A percentile compares a stretch with the other conserved stretches of the same genome.
These are phyloP conservation scores for Ciconia maguari DNA, from an alignment of 2,113 vertebrate species.

Conservation along the genomic window DNA sequence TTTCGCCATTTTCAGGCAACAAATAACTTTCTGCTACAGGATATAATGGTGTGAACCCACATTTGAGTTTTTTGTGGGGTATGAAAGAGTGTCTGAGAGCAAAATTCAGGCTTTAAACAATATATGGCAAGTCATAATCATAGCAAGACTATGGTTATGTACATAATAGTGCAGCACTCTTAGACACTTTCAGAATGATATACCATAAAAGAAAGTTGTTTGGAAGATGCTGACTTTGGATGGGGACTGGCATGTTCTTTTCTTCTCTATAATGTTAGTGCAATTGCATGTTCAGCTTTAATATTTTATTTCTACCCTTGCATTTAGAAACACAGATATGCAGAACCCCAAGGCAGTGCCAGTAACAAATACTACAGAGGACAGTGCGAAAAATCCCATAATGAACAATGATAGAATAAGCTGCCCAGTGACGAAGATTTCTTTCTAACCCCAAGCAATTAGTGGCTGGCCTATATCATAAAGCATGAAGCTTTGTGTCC, in stretches of 20 bases:
- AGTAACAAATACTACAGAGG: neutral
- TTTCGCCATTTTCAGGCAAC: slow-evolving; percentile 12
- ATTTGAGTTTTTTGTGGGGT: neutral
- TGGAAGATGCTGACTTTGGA: slow-evolving; percentile 10
- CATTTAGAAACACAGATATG: neutral
- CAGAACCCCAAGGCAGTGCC: neutral
- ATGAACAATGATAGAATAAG: slow-evolving; percentile 12
- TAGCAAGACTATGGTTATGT: neutral
- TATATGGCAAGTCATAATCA: slow-evolving; percentile 19
- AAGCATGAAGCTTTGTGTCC: slow-evolving; percentile 15
- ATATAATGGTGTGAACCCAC: neutral
- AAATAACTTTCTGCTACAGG: neutral
- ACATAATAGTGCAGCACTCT: neutral
- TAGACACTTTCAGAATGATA: neutral
- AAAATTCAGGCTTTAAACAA: slow-evolving; percentile 38
- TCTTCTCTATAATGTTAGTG: neutral
- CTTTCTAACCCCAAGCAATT: slow-evolving; percentile 37
- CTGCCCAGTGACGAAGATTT: slow-evolving; percentile 15
- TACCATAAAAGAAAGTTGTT: slow-evolving; percentile 19
- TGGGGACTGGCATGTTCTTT: neutral
- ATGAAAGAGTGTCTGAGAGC: neutral
- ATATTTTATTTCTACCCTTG: neutral
- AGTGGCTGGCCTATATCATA: neutral
- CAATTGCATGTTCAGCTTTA: neutral
- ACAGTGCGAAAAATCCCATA: slow-evolving; percentile 2